These are phyloP conservation scores for Nomada goodeniana DNA, from an alignment of 2,888 invertebrate genomes.

Conservation along the genomic window DNA sequence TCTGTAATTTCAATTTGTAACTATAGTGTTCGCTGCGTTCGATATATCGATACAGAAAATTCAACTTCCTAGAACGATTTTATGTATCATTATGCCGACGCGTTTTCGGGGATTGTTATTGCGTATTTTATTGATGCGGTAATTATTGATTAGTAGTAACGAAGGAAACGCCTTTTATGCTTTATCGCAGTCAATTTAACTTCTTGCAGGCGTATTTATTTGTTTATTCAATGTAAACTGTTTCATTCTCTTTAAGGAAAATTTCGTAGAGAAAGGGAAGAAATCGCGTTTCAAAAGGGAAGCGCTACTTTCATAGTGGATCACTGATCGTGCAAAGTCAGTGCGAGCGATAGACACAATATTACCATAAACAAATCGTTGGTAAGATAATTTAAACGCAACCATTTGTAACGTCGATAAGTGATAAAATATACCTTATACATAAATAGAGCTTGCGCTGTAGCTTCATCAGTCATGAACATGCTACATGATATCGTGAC, in stretches of 20 bases:
- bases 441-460: conserved; percentile 82
- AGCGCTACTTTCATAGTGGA: conserved; percentile 49
- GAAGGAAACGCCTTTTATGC: neutral
- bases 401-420: conserved; percentile 68
- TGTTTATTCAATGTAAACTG: neutral
- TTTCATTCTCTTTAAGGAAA: conserved; percentile 13
- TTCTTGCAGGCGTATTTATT: conserved; percentile 1
- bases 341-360: conserved; percentile 56
- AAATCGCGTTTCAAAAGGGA: conserved; percentile 6
- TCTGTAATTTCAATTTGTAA: neutral
- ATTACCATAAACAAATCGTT: conserved; percentile 58
- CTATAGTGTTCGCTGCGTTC: neutral
- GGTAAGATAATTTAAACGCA: conserved; percentile 63
- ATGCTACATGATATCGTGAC: conserved; percentile 82
- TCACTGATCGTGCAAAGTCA: conserved; percentile 66
- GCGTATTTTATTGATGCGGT: neutral
- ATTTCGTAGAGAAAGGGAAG: conserved; percentile 5
- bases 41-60: neutral
- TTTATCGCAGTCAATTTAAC: neutral
- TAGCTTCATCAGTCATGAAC: conserved; percentile 83
- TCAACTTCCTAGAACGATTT: neutral
- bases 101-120: neutral
- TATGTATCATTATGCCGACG: too few species aligned
- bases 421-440: conserved; percentile 79
- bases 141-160: neutral